These are phyloP conservation scores for Aradophagus sp. DNA, from an alignment of 1,140 invertebrate genomes.

Conservation along the genomic window DNA sequence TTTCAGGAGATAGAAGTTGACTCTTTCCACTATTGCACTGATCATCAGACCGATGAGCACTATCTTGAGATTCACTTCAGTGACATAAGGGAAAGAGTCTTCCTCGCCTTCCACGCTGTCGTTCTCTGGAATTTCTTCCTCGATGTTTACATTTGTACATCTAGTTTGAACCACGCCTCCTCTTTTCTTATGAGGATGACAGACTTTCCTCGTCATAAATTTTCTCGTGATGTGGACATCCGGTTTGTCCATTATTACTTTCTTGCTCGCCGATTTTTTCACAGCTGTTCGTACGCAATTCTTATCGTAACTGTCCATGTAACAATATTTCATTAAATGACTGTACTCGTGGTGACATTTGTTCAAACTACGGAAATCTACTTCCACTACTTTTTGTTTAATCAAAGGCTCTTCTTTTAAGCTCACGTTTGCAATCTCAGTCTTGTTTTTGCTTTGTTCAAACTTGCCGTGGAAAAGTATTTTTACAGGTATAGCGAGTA, in stretches of 20 bases:
- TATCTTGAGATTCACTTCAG: slow-evolving; percentile 28
- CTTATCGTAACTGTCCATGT: slow-evolving; percentile 62
- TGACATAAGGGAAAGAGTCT: slow-evolving; percentile 30
- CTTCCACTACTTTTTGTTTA: slow-evolving; percentile 1
- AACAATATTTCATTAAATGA: slow-evolving; percentile 47
- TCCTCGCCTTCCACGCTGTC: slow-evolving; percentile 1
- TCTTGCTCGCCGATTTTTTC: too few species aligned
- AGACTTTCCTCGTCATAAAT: slow-evolving; percentile 9
- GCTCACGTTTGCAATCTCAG: too few species aligned
- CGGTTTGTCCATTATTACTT: background rate
- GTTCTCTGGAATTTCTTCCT: slow-evolving; percentile 3
- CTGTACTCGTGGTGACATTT: slow-evolving; percentile 62
- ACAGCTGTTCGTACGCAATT: slow-evolving; percentile 55
- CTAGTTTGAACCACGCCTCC: background rate
- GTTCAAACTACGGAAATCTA: slow-evolving; percentile 58
- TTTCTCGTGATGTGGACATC: slow-evolving; percentile 1
- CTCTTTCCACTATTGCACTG: slow-evolving; percentile 26
- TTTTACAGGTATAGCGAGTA: slow-evolving; percentile 63
- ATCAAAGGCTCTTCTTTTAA: background rate
- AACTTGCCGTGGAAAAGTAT: slow-evolving; percentile 63
- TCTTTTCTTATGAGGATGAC: slow-evolving; percentile 13
- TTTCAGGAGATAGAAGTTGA: slow-evolving; percentile 22
- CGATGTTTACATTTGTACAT: slow-evolving; percentile 6
- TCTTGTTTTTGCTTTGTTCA: slow-evolving; percentile 30
- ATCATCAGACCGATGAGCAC: slow-evolving; percentile 33